A percentile compares a stretch with the other conserved stretches of the same genome.
These are phyloP conservation scores for Agrotis puta DNA, from an alignment of 2,888 invertebrate genomes.

Conservation along the genomic window DNA sequence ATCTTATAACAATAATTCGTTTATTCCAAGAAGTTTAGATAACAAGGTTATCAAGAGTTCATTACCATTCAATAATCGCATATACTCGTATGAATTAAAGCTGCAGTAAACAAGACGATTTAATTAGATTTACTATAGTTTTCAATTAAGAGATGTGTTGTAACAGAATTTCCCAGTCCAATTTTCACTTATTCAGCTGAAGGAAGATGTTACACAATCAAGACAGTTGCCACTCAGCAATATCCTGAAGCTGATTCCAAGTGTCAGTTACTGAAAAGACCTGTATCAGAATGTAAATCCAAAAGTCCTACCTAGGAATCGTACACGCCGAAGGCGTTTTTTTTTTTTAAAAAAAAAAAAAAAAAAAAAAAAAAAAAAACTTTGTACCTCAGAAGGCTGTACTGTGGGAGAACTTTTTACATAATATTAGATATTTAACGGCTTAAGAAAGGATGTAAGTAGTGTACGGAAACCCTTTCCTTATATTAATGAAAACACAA, in stretches of 20 bases:
- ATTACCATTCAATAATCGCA: neutral
- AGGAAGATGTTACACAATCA: slow-evolving; percentile 25
- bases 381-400: no score
- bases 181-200: neutral
- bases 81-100: neutral
- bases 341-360: no score
- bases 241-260: neutral
- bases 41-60: slow-evolving; percentile 22
- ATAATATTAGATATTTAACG: slow-evolving; percentile 8
- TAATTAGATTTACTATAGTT: neutral
- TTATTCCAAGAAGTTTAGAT: slow-evolving; percentile 11
- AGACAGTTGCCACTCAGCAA: slow-evolving; percentile 6
- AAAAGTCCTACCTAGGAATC: neutral
- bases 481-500: neutral
- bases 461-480: neutral
- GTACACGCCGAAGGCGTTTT: neutral
- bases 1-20: slow-evolving; percentile 18
- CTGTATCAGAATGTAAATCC: neutral
- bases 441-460: neutral
- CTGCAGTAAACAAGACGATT: slow-evolving; percentile 44
- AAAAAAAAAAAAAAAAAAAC: no score
- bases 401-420: neutral
- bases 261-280: neutral
- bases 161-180: neutral
- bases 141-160: neutral